Evolutionary conservation across 2,888 invertebrate species (phyloP).

Genomic region (Leuctra nigra): DNA sequence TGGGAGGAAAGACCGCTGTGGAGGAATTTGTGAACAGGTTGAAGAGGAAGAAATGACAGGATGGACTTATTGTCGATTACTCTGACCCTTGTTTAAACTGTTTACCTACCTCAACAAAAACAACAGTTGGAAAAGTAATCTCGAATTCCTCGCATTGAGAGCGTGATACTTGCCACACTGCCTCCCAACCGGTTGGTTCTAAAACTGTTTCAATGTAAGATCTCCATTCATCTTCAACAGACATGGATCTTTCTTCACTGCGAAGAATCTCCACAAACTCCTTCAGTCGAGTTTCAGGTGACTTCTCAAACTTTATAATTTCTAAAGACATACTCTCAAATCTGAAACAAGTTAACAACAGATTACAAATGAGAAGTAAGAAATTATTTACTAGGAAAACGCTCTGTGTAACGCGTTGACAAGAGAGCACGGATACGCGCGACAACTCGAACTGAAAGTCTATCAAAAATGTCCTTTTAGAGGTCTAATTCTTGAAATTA

Average conservation of each 20-base stretch:
- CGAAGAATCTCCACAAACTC: slow-evolving; percentile 49
- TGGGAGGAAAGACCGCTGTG: background rate
- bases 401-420: no score
- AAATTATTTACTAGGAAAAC: no score
- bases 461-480: no score
- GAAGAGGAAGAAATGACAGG: no score
- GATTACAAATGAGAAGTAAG: no score
- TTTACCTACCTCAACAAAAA: slow-evolving; percentile 48
- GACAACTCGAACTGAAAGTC: no score
- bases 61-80: no score
- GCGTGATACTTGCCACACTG: slow-evolving; percentile 61
- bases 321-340: background rate
- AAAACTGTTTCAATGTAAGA: slow-evolving; percentile 51
- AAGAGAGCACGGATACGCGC: no score
- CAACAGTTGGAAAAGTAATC: slow-evolving; percentile 58
- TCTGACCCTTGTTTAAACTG: no score
- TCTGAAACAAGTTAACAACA: background rate
- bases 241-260: slow-evolving; percentile 39
- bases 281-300: slow-evolving; percentile 46
- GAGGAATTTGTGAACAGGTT: background rate
- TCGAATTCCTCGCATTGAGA: slow-evolving; percentile 55
- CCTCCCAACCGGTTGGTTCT: slow-evolving; percentile 63
- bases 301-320: slow-evolving; percentile 52
- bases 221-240: slow-evolving; percentile 49
- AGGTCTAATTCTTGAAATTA: no score